Percentiles rank a stretch among this genome's conserved stretches.
Conservation (phyloP, 1,140 invertebrate species). For the Lysiphlebus fabarum region DNA sequence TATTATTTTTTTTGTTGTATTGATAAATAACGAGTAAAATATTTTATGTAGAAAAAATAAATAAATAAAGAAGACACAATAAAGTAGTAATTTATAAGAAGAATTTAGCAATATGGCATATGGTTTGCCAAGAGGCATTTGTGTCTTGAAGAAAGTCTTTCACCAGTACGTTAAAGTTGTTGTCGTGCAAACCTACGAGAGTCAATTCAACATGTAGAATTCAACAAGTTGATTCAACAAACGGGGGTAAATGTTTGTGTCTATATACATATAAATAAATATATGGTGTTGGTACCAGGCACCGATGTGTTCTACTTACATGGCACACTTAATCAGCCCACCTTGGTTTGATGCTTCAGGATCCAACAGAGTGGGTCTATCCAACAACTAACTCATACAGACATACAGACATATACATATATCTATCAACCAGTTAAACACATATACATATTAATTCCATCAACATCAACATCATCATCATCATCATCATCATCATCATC, state of each 20-base stretch:
- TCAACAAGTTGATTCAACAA: slow-evolving; percentile 19
- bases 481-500: no score
- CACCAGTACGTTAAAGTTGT: slow-evolving; percentile 39
- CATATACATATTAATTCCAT: no score
- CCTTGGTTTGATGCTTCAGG: slow-evolving; percentile 44
- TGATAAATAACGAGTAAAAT: background rate
- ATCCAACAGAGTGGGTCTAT: slow-evolving; percentile 51
- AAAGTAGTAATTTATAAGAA: slow-evolving; percentile 10
- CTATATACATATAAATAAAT: slow-evolving; percentile 44
- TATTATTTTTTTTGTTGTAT: background rate
- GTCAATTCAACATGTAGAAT: slow-evolving; percentile 27
- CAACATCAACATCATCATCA: no score
- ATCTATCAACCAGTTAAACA: no score
- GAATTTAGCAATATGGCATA: slow-evolving; percentile 15
- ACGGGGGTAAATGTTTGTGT: slow-evolving; percentile 9
- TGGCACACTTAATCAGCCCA: slow-evolving; percentile 50
- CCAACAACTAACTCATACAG: slow-evolving; percentile 19
- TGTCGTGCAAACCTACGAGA: slow-evolving; percentile 23
- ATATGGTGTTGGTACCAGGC: slow-evolving; percentile 51
- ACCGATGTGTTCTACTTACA: slow-evolving; percentile 56
- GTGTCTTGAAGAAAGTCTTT: slow-evolving; percentile 55
- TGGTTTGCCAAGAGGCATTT: slow-evolving; percentile 5
- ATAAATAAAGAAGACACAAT: background rate
- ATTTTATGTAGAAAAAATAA: background rate
- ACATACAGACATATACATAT: no score